These are phyloP conservation scores for Nasua narica DNA, from an alignment of 2,797 vertebrate genomes.

Conservation along the genomic window DNA sequence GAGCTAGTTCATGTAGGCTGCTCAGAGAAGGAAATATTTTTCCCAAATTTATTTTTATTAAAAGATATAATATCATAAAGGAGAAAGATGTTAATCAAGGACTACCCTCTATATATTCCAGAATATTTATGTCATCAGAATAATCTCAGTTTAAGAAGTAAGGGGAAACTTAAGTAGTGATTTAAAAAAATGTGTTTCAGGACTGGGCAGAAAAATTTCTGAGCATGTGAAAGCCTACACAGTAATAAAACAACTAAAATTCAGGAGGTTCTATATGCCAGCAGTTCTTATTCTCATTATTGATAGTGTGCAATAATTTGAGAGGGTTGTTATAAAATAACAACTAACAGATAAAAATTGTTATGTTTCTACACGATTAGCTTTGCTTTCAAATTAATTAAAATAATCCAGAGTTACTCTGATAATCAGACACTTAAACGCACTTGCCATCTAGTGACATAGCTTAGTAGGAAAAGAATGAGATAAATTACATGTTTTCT, in stretches of 20 bases:
- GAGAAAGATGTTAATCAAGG: slow-evolving; percentile 68
- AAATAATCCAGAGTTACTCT: neutral
- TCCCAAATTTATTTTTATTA: slow-evolving; percentile 46
- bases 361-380: neutral
- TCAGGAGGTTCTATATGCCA: neutral
- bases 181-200: neutral
- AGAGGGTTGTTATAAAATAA: neutral
- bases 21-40: slow-evolving; percentile 21
- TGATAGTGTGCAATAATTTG: neutral
- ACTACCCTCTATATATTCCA: slow-evolving; percentile 54
- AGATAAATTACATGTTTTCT: neutral
- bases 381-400: neutral
- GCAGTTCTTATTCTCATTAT: neutral
- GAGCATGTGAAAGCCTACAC: neutral
- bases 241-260: neutral
- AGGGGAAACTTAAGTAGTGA: neutral
- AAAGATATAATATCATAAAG: slow-evolving; percentile 49
- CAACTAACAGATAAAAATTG: neutral
- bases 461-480: neutral
- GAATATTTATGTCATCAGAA: slow-evolving; percentile 33
- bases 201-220: slow-evolving; percentile 8
- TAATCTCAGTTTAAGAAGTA: slow-evolving; percentile 55
- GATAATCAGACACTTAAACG: neutral
- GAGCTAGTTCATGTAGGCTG: neutral
- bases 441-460: neutral